These are phyloP conservation scores for Carassius gibelio DNA, from an alignment of 2,113 vertebrate genomes.

Conservation along the genomic window DNA sequence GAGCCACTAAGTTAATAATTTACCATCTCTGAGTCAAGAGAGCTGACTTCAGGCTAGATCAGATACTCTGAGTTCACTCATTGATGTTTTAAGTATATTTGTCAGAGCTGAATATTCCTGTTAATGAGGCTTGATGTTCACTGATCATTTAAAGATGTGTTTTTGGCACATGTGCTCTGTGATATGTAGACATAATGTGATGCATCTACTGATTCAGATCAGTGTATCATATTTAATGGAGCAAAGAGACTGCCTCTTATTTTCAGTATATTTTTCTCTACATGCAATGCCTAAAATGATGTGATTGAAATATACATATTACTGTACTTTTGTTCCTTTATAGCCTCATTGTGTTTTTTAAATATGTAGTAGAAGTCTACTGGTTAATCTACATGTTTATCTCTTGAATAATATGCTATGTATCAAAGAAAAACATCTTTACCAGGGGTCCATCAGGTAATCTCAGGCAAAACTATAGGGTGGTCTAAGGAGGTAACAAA, in stretches of 20 bases:
- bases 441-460: too few species aligned
- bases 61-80: not conserved
- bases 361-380: too few species aligned
- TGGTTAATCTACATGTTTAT: too few species aligned
- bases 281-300: not conserved
- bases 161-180: not conserved
- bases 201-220: not conserved
- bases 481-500: too few species aligned
- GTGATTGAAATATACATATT: not conserved
- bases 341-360: too few species aligned
- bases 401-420: too few species aligned
- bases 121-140: conserved; percentile 8
- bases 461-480: too few species aligned
- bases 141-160: not conserved
- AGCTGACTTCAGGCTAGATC: not conserved
- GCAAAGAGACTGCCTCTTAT: not conserved
- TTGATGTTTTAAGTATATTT: not conserved
- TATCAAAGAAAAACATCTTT: too few species aligned
- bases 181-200: not conserved
- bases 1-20: conserved; percentile 51
- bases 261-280: not conserved
- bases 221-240: too few species aligned
- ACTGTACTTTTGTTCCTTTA: not conserved
- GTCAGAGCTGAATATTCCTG: not conserved
- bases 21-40: conserved; percentile 26